A percentile compares a stretch with the other conserved stretches of the same genome.
These are phyloP conservation scores for Dryobota labecula DNA, from an alignment of 2,888 invertebrate genomes.

Conservation along the genomic window DNA sequence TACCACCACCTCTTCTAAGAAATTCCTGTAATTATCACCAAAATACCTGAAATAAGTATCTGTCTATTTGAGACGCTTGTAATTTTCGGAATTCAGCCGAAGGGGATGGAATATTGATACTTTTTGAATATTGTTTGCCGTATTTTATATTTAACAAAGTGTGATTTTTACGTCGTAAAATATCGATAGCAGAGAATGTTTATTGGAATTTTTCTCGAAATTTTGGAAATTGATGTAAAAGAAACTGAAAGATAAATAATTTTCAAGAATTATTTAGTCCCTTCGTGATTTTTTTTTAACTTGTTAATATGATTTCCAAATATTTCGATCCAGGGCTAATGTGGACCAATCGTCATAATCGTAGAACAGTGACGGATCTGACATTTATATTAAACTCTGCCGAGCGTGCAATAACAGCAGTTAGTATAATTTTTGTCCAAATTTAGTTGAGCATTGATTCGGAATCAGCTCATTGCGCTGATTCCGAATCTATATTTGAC, in stretches of 20 bases:
- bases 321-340: too few relatives aligned
- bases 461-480: too few relatives aligned
- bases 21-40: constrained; percentile 60
- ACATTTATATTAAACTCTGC: too few relatives aligned
- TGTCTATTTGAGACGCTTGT: constrained; percentile 57
- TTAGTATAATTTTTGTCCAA: too few relatives aligned
- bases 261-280: background rate
- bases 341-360: too few relatives aligned
- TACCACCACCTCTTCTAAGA: constrained; percentile 52
- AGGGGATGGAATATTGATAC: constrained; percentile 41
- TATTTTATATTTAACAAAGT: constrained; percentile 2
- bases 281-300: background rate
- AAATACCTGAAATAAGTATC: constrained; percentile 56
- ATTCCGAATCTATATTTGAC: too few relatives aligned
- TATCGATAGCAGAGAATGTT: background rate
- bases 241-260: background rate
- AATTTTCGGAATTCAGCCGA: constrained; percentile 57
- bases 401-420: too few relatives aligned
- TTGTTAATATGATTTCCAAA: background rate
- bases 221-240: background rate
- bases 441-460: too few relatives aligned
- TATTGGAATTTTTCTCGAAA: background rate
- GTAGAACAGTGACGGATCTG: too few relatives aligned
- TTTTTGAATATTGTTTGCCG: constrained; percentile 37
- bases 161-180: constrained; percentile 7